Conservation (phyloP, 92 coral and sea anemone genomes). For the Epizoanthus ramosus region DNA sequence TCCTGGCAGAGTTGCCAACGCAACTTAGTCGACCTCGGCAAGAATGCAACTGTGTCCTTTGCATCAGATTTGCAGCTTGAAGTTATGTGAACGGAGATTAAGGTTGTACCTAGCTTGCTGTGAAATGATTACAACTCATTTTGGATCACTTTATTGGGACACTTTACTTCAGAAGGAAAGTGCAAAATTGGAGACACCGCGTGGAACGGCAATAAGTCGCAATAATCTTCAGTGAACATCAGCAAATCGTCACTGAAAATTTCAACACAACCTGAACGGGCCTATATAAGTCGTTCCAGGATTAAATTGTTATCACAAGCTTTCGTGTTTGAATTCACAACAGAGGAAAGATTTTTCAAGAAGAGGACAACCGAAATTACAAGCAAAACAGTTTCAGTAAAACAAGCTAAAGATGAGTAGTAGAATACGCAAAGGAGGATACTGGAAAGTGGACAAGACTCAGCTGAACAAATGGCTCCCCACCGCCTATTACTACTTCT, state of each 20-base stretch:
- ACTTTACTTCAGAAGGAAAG: background rate
- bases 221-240: no score
- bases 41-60: slow-evolving; percentile 3
- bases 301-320: no score
- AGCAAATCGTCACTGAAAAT: no score
- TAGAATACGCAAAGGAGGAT: slow-evolving; percentile 52
- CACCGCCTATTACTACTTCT: slow-evolving; percentile 73
- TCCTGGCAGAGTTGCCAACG: background rate
- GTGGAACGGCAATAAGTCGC: no score
- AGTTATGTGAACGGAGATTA: background rate
- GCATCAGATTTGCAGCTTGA: slow-evolving; percentile 4
- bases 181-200: no score
- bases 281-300: no score
- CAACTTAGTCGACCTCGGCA: background rate
- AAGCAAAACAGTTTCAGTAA: background rate
- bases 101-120: background rate
- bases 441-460: slow-evolving; percentile 68
- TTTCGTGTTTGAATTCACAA: no score
- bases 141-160: background rate
- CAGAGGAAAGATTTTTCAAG: no score
- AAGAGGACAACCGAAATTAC: no score
- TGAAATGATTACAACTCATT: background rate
- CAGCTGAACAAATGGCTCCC: slow-evolving; percentile 74
- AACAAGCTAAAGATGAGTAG: slow-evolving; percentile 41
- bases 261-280: no score